Evolutionary conservation across 2,797 vertebrate genomes (phyloP).

Genomic region (Lemur catta): DNA sequence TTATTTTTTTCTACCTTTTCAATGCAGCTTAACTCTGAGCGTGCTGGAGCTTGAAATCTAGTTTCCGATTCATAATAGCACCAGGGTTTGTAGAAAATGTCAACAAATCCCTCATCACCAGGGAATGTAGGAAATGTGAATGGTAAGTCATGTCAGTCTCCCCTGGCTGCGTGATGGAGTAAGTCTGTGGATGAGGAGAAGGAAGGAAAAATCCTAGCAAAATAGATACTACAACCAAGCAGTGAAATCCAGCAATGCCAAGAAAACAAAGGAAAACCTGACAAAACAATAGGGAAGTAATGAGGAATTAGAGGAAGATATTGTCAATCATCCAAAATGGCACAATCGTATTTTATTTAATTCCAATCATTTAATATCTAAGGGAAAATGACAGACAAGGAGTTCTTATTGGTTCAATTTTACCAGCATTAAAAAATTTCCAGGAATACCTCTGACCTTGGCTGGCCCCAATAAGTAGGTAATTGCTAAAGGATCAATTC

Average conservation of each 20-base stretch:
- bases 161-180: conserved; percentile 51
- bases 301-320: conserved; percentile 38
- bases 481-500: conserved; percentile 82
- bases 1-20: conserved; percentile 76
- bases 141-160: conserved; percentile 74
- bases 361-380: conserved; percentile 49
- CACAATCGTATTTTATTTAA: conserved; percentile 54
- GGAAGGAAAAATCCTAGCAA: neutral
- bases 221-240: conserved; percentile 21
- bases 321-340: conserved; percentile 10
- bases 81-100: conserved; percentile 84
- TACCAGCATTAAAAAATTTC: conserved; percentile 63
- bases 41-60: conserved; percentile 85
- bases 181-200: neutral
- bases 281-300: conserved; percentile 58
- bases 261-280: conserved; percentile 64
- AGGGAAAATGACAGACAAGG: conserved; percentile 63
- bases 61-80: conserved; percentile 82
- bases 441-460: conserved; percentile 72
- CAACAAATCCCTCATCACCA: conserved; percentile 82
- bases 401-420: conserved; percentile 63
- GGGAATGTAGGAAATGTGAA: conserved; percentile 80
- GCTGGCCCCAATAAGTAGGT: conserved; percentile 80
- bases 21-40: conserved; percentile 83
- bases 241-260: conserved; percentile 12